Evolutionary conservation across 1,140 invertebrate species (phyloP).

Genomic region (Diprion similis): DNA sequence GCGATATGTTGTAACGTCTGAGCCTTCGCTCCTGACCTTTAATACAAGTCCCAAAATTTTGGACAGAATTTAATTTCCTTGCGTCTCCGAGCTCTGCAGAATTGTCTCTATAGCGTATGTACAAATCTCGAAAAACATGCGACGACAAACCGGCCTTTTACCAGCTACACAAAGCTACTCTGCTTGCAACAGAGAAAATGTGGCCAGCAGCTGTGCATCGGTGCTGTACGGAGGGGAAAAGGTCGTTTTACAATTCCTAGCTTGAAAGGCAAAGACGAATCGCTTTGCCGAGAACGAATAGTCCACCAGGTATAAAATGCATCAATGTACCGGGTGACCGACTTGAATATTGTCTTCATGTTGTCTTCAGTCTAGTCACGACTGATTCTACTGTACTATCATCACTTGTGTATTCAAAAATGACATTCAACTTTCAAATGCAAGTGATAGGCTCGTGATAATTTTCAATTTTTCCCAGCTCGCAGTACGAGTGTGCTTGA

Average conservation of each 20-base stretch:
- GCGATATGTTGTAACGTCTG: neutral
- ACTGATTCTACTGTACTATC: too few species aligned
- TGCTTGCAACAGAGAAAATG: neutral
- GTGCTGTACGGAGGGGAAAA: neutral
- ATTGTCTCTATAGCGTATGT: too few species aligned
- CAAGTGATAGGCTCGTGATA: too few species aligned
- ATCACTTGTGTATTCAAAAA: too few species aligned
- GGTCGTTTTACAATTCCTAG: conserved; percentile 1
- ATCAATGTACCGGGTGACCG: neutral
- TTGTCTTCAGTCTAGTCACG: too few species aligned
- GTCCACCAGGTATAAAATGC: neutral
- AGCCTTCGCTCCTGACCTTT: neutral
- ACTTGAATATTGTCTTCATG: neutral
- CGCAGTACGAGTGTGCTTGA: too few species aligned
- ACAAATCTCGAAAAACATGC: too few species aligned
- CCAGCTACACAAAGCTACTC: neutral
- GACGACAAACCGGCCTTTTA: too few species aligned
- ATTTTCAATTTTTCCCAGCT: too few species aligned
- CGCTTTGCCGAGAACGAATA: neutral
- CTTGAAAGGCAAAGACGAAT: neutral
- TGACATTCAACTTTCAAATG: too few species aligned
- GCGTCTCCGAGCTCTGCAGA: too few species aligned
- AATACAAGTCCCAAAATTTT: neutral
- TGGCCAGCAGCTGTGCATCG: neutral
- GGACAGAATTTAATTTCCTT: neutral